Base-by-base conservation (phyloP, 2,113 vertebrate genomes). In the Nothoprocta pentlandii region DNA sequence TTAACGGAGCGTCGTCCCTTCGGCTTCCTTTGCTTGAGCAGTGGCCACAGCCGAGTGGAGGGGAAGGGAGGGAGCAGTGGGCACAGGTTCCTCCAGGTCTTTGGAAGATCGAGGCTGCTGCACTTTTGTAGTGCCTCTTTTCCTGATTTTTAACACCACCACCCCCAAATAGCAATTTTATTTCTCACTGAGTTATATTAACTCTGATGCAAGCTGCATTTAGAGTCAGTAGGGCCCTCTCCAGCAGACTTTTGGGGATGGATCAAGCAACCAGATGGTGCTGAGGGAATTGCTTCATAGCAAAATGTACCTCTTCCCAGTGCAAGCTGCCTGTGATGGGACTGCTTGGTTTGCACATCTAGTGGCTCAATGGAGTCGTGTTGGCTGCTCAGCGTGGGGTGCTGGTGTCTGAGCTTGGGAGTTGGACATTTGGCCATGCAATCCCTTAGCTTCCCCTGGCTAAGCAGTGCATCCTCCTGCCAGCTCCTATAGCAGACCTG, bases 261-360 rank as follows among this genome's bases (percentile, higher is more conserved):
- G 46, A 83, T 9, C 30, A 62, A 82, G 36, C 16, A 69, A 53
- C 15, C 20, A 76, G 78, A 22, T 59, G 46, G 23, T 73, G 36
- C 49, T 1, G 6, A 80, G 70, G n/a, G 63, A 66, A 77, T 80
- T 62, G 34, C 87, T 91, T 62, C 2, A 3, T 47, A 87, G 75
- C 9, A 61, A 84, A 86, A 73, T 41, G 17, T 9, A 14, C 41
- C 4, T 91, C 58, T 78, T 79, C 51, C 23, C 39, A 59, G 6
- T 56, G 32, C 26, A 71, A 75, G 25, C 20, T 51, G 20, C 36
- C 54, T 56, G 16, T 64, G 73, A 78, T 32, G 28, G 2, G 3
- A 56, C 26, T 42, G 20, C 0, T 1, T 0, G 3, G 22, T 81
- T 23, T 34, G 71, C 58, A 44, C 1, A 1, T 41, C 47, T 22